phyloP scores from a whole-genome alignment of 2,888 invertebrate species.

The Andrena flavipes region DNA sequence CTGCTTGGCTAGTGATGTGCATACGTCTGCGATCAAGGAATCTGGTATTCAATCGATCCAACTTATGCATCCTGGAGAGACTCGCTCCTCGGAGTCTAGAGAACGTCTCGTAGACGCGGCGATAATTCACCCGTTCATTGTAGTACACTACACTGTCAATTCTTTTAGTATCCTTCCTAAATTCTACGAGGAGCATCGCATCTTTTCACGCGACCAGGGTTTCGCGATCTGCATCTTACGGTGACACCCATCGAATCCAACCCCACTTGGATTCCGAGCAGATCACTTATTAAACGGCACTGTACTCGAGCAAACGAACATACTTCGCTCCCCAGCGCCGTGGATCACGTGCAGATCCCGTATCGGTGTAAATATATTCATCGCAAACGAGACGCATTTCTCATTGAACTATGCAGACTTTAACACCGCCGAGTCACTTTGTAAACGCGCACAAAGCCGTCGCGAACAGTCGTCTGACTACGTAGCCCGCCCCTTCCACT shows the following conservation, averaged over 20 bases:
- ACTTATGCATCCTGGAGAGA: conserved; percentile 20
- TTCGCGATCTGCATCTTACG: too few species aligned
- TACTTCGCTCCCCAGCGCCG: too few species aligned
- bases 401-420: conserved; percentile 1
- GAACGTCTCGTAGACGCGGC: background rate
- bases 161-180: too few species aligned
- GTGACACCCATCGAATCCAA: too few species aligned
- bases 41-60: conserved; percentile 26
- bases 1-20: conserved; percentile 41
- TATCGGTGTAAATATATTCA: background rate
- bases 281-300: too few species aligned
- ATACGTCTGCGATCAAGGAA: conserved; percentile 39
- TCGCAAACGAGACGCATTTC: background rate
- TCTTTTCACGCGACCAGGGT: too few species aligned
- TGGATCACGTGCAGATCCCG: too few species aligned
- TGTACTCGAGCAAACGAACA: too few species aligned
- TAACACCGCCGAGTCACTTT: background rate
- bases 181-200: too few species aligned
- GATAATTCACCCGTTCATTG: background rate
- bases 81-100: background rate
- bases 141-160: too few species aligned
- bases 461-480: too few species aligned
- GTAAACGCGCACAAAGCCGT: background rate
- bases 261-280: too few species aligned
- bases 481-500: background rate